Conservation (phyloP, 2,113 vertebrate species). For the Athene cunicularia region DNA sequence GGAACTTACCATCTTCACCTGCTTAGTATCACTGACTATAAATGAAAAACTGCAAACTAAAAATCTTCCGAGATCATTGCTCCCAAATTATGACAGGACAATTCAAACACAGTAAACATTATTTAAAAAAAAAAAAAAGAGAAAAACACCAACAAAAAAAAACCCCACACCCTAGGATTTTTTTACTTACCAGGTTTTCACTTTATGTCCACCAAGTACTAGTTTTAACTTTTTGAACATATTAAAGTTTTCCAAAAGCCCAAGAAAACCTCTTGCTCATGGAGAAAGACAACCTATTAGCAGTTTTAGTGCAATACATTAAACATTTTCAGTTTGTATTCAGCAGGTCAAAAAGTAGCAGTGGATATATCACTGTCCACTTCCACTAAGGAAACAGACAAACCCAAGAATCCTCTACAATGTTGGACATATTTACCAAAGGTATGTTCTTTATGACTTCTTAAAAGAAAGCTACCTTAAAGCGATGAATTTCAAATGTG, state of each 20-base stretch:
- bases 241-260: background rate
- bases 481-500: background rate
- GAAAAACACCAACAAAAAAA: background rate
- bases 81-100: background rate
- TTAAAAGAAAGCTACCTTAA: background rate
- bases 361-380: background rate
- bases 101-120: background rate
- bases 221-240: background rate
- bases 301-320: background rate
- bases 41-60: too few species aligned
- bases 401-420: background rate
- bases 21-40: background rate
- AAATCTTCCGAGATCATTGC: background rate
- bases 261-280: background rate
- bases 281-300: background rate
- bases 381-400: background rate
- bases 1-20: background rate
- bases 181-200: background rate
- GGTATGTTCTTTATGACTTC: background rate
- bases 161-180: background rate
- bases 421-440: background rate
- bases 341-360: background rate
- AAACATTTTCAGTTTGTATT: background rate
- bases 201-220: background rate
- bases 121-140: background rate